Conservation (phyloP, 2,888 invertebrate genomes). For the Caenorhabditis japonica region DNA sequence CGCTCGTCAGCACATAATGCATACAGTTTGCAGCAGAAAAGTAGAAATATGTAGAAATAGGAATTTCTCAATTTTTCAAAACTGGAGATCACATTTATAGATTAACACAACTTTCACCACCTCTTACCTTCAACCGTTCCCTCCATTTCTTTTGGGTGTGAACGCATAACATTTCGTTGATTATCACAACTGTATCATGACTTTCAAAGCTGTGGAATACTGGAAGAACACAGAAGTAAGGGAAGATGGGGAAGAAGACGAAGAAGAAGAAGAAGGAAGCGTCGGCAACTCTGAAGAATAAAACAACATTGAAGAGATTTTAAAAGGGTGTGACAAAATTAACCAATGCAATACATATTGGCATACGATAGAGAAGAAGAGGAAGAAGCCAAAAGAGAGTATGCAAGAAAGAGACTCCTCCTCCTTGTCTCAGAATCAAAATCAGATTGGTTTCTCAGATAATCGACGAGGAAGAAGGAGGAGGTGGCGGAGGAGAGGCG, state of each 20-base stretch:
- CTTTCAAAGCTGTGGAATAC: constrained; percentile 2
- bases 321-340: constrained; percentile 10
- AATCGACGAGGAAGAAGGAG: too few relatives aligned
- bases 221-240: neutral
- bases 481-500: constrained; percentile 13
- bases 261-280: too few relatives aligned
- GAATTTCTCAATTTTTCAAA: too few relatives aligned
- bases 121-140: constrained; percentile 34
- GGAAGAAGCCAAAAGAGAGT: constrained; percentile 5
- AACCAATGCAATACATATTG: too few relatives aligned
- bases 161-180: constrained; percentile 38
- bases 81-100: too few relatives aligned
- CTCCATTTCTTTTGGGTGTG: constrained; percentile 47
- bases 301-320: constrained; percentile 18
- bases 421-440: constrained; percentile 14
- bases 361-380: constrained; percentile 10
- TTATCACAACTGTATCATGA: constrained; percentile 37
- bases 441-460: constrained; percentile 29
- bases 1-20: too few relatives aligned
- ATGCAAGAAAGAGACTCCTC: constrained; percentile 26
- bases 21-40: too few relatives aligned
- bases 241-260: constrained; percentile 1
- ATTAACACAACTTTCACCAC: neutral
- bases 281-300: constrained; percentile 15
- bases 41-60: too few relatives aligned